Evolutionary conservation across 2,113 vertebrate genomes (phyloP), one percentile per base, ranked within the genome.

Genomic region (Rhodinocichla rosea): DNA sequence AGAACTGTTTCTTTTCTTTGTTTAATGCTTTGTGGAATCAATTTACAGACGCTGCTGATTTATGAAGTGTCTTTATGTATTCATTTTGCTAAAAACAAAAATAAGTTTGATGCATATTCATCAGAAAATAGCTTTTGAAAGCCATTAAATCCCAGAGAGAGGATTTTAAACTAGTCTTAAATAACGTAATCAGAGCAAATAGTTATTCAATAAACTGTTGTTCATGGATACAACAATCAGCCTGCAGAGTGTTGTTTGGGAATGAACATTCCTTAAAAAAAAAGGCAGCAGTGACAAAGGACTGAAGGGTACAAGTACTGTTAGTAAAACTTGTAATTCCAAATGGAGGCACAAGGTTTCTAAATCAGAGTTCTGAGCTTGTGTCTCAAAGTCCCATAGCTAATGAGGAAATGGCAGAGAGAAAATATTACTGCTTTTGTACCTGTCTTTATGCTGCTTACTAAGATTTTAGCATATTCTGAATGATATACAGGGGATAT

Each of bases 401-500:
- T 85, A 49, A 74, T 9, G 6, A 82, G 32, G 32, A 84, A 87
- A 65, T 18, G 5, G 13, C 4, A 49, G 18, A 60, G 8, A 45
- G 0, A 76, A 64, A 77, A 40, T 67, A 12, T 30, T 35, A 30
- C 3, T 56, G 11, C 1, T 39, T 69, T 52, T 69, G 6, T 35
- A n/a, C 13, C 21, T 15, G 37, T 70, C n/a, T 88, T 74, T 49
- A 28, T 45, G 5, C 9, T 40, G 1, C 22, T 78, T 85, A 3
- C 10, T 49, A 62, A 40, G 32, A 35, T 26, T 24, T 52, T 6
- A 42, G 1, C 8, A 11, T 16, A n/a, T 77, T 89, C 57, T 60
- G 9, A 74, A 83, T 35, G 4, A 1, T 5, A 10, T n/a, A 7
- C 3, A n/a, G 37, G 45, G 0, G 2, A n/a, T 37, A 2, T 30